Percentiles rank a stretch among this genome's conserved stretches.
Conservation (phyloP, 92 coral and sea anemone species). For the Hydrozoanthus gracilis region DNA sequence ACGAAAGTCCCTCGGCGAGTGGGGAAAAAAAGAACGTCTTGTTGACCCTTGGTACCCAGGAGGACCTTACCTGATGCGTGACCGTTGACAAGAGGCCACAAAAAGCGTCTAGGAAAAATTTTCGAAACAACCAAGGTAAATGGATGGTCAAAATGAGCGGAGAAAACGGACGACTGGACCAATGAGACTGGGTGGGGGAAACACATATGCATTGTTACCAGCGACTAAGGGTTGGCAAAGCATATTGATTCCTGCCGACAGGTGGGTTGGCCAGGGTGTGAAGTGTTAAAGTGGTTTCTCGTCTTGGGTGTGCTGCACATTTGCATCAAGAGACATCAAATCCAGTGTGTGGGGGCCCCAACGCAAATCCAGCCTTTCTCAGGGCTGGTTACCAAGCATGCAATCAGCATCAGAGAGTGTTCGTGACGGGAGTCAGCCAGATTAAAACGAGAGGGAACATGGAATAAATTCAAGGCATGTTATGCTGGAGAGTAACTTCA, state of each 20-base stretch:
- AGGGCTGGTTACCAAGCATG: constrained; percentile 15
- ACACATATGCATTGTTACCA: constrained; percentile 39
- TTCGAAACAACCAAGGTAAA: background rate
- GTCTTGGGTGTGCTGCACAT: background rate
- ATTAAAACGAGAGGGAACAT: constrained; percentile 59
- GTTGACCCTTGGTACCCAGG: constrained; percentile 39
- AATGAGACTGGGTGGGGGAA: constrained; percentile 45
- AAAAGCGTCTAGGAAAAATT: background rate
- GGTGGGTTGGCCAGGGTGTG: constrained; percentile 59
- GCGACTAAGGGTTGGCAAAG: constrained; percentile 29
- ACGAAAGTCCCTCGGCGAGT: constrained; percentile 30
- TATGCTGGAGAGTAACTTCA: constrained; percentile 44
- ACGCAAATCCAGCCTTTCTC: background rate
- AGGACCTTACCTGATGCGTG: constrained; percentile 24
- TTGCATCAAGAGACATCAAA: constrained; percentile 39
- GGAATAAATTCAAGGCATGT: constrained; percentile 53
- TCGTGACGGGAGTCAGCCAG: constrained; percentile 57
- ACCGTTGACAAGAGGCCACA: constrained; percentile 63
- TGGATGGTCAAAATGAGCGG: background rate
- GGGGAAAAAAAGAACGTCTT: constrained; percentile 50
- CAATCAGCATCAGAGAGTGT: constrained; percentile 55
- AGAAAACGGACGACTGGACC: constrained; percentile 55
- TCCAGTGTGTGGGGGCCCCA: constrained; percentile 38
- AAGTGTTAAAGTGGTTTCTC: constrained; percentile 50
- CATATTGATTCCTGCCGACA: constrained; percentile 46